Conservation (phyloP, 2,888 invertebrate genomes). For the Apamea anceps region DNA sequence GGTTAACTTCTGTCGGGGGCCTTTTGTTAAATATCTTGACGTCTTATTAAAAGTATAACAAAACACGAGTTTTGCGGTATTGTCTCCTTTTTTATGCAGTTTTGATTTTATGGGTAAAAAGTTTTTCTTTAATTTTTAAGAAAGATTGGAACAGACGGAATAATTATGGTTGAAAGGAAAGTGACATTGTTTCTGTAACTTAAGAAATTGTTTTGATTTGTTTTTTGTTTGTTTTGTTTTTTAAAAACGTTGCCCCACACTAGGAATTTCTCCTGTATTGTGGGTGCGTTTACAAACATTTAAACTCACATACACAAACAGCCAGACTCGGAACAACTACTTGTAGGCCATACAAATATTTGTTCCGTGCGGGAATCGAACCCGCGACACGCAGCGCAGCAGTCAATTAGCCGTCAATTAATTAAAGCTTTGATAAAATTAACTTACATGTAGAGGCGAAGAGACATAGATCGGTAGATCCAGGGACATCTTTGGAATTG, state of each 20-base stretch:
- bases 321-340: too few species aligned
- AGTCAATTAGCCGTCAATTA: not conserved
- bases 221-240: too few species aligned
- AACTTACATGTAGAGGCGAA: not conserved
- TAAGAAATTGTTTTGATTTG: not conserved
- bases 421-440: not conserved
- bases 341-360: too few species aligned
- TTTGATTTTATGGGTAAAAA: conserved; percentile 13
- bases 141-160: not conserved
- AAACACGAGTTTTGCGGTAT: conserved; percentile 40
- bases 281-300: too few species aligned
- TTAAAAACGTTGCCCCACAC: too few species aligned
- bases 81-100: conserved; percentile 47
- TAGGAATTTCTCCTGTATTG: too few species aligned
- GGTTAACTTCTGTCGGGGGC: conserved; percentile 58
- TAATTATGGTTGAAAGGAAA: not conserved
- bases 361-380: too few species aligned
- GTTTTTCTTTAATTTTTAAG: not conserved
- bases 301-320: too few species aligned
- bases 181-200: not conserved
- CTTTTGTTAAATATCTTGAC: conserved; percentile 61
- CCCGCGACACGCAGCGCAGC: too few species aligned
- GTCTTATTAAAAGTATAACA: conserved; percentile 56
- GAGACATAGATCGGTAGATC: not conserved
- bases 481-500: too few species aligned